A percentile compares a stretch with the other conserved stretches of the same genome.
Conservation (phyloP, 2,797 vertebrate species). For the Microchirus variegatus region DNA sequence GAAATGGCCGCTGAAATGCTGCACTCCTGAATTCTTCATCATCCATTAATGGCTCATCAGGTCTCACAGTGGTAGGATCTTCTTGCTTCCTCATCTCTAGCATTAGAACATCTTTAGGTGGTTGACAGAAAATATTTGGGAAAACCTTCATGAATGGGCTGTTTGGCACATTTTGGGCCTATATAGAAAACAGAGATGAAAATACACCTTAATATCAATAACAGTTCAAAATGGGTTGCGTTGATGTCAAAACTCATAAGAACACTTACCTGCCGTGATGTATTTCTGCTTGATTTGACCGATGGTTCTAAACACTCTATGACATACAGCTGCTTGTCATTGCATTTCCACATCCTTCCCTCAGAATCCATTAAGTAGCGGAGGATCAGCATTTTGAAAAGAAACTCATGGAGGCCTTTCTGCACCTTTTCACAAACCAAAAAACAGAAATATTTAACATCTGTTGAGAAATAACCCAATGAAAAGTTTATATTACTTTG, state of each 20-base stretch:
- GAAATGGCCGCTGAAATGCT: slow-evolving; percentile 93
- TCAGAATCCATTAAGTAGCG: slow-evolving; percentile 87
- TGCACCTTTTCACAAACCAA: slow-evolving; percentile 81
- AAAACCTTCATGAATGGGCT: slow-evolving; percentile 87
- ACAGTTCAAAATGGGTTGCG: neutral
- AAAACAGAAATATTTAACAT: slow-evolving; percentile 7
- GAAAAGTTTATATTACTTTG: neutral
- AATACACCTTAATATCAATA: neutral
- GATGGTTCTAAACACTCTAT: slow-evolving; percentile 86
- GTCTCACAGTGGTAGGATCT: neutral
- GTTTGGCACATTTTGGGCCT: slow-evolving; percentile 67
- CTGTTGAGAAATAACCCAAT: neutral
- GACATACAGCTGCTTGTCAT: slow-evolving; percentile 86
- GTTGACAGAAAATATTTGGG: slow-evolving; percentile 87
- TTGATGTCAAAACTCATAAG: neutral
- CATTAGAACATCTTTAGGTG: slow-evolving; percentile 91
- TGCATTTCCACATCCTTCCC: slow-evolving; percentile 91
- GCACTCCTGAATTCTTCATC: slow-evolving; percentile 83
- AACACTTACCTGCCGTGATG: slow-evolving; percentile 67
- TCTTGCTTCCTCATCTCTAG: slow-evolving; percentile 71
- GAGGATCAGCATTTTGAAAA: slow-evolving; percentile 93
- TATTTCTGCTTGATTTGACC: slow-evolving; percentile 53
- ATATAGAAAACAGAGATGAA: slow-evolving; percentile 9
- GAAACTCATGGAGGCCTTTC: slow-evolving; percentile 89
- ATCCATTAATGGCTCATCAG: slow-evolving; percentile 87